Conservation (phyloP, 2,888 invertebrate species). For the Eumacrocentrus americanus region DNA sequence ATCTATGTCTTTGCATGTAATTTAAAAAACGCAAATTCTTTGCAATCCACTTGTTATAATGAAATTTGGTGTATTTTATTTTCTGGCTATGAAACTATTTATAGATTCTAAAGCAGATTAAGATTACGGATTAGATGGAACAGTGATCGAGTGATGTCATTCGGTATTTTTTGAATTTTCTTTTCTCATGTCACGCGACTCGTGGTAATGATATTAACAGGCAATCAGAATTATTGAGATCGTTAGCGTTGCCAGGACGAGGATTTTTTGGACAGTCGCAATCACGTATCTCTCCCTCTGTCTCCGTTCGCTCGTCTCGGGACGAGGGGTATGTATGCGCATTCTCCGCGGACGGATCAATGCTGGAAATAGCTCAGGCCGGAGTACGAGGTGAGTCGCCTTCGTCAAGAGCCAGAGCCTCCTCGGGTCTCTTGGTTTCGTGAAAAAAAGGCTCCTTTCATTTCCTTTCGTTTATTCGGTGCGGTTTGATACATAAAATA, state of each 20-base stretch:
- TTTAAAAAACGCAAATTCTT: too few species aligned
- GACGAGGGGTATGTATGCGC: constrained; percentile 45
- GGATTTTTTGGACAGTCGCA: constrained; percentile 6
- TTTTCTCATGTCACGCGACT: neutral
- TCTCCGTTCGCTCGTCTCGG: constrained; percentile 14
- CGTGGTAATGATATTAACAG: neutral
- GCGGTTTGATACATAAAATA: constrained; percentile 1
- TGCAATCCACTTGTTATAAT: too few species aligned
- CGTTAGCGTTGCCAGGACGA: neutral
- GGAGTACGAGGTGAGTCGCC: constrained; percentile 58
- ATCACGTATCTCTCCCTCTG: neutral
- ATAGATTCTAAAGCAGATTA: constrained; percentile 19
- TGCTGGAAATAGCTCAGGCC: constrained; percentile 59
- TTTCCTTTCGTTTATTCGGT: neutral
- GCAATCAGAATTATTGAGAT: neutral
- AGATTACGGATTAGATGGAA: neutral
- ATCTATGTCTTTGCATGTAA: too few species aligned
- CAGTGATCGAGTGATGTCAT: neutral
- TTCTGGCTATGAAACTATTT: constrained; percentile 9
- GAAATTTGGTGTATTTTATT: too few species aligned
- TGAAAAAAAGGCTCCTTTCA: constrained; percentile 16
- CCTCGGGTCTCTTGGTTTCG: constrained; percentile 38
- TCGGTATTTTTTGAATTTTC: neutral
- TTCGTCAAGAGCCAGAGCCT: constrained; percentile 50
- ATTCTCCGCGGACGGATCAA: constrained; percentile 56